These are phyloP conservation scores for Polypedilum pembai DNA, from an alignment of 1,140 invertebrate species.

Conservation along the genomic window DNA sequence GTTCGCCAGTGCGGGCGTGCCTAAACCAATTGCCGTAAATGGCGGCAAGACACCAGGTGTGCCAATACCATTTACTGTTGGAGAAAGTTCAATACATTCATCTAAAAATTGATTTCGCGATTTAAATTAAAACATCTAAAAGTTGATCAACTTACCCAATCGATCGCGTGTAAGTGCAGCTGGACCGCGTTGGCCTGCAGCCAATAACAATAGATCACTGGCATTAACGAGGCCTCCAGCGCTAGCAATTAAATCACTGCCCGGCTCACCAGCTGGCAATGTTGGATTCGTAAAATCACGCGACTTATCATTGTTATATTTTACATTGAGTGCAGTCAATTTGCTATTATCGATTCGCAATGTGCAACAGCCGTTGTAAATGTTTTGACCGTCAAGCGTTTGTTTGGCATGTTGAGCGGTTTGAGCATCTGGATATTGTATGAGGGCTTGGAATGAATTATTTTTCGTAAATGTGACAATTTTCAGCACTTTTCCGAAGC, in stretches of 20 bases:
- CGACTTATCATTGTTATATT: conserved; percentile 99
- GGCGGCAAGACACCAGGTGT: conserved; percentile 75
- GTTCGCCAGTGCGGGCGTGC: conserved; percentile 58
- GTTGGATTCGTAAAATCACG: conserved; percentile 97
- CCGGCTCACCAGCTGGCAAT: conserved; percentile 86
- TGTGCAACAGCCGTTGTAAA: conserved; percentile 99
- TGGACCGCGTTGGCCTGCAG: conserved; percentile 53
- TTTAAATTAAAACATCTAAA: background rate
- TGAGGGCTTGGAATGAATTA: conserved; percentile 95
- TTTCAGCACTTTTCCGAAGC: conserved; percentile 95
- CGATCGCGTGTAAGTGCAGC: conserved; percentile 50
- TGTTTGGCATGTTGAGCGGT: conserved; percentile 93
- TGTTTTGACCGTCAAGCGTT: conserved; percentile 94
- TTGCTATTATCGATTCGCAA: conserved; percentile 98
- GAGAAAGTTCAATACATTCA: conserved; percentile 32
- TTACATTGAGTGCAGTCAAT: conserved; percentile 93
- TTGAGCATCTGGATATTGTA: conserved; percentile 94
- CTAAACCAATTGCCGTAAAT: conserved; percentile 54
- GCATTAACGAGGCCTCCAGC: conserved; percentile 53
- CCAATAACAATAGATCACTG: conserved; percentile 56
- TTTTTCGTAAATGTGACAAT: conserved; percentile 99
- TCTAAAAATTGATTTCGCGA: background rate
- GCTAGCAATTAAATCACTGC: conserved; percentile 54
- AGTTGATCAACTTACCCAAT: conserved; percentile 41
- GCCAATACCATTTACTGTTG: conserved; percentile 48